Evolutionary conservation across 2,113 vertebrate species (phyloP).

Genomic region (Dromaius novaehollandiae): DNA sequence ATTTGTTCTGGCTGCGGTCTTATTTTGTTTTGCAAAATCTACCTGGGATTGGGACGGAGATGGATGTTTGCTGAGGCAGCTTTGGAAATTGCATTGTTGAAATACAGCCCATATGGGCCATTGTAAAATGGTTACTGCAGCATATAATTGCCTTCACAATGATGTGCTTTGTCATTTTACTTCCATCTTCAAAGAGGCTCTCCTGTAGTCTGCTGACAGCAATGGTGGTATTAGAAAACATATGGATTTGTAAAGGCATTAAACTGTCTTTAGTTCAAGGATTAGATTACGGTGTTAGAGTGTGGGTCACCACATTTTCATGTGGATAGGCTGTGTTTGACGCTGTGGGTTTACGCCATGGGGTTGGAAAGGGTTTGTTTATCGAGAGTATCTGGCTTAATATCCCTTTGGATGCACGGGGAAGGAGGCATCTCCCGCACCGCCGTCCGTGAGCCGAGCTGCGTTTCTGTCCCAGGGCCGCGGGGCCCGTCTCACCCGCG

Average conservation of each 20-base stretch:
- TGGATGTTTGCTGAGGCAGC: constrained; percentile 76
- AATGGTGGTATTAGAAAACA: constrained; percentile 70
- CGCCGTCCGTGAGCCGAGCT: accelerated
- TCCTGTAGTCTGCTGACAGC: constrained; percentile 75
- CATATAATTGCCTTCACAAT: constrained; percentile 81
- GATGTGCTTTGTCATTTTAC: constrained; percentile 79
- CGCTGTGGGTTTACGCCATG: neutral
- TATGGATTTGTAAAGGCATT: constrained; percentile 73
- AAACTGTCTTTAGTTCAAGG: constrained; percentile 69
- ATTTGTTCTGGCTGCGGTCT: constrained; percentile 51
- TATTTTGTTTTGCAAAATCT: constrained; percentile 68
- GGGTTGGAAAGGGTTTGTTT: neutral
- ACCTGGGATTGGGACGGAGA: constrained; percentile 73
- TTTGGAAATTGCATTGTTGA: constrained; percentile 82
- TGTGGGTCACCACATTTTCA: constrained; percentile 40
- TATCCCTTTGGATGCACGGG: accelerated
- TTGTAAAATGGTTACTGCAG: constrained; percentile 76
- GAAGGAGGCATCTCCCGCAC: neutral
- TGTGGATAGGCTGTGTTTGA: neutral
- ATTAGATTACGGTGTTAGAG: constrained; percentile 64
- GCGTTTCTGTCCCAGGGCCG: accelerated
- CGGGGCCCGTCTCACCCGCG: neutral
- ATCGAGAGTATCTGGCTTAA: neutral
- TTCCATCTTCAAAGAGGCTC: constrained; percentile 75
- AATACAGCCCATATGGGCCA: constrained; percentile 78